Evolutionary conservation across 1,140 invertebrate species (phyloP).

Genomic region (Drosophila repletoides): DNA sequence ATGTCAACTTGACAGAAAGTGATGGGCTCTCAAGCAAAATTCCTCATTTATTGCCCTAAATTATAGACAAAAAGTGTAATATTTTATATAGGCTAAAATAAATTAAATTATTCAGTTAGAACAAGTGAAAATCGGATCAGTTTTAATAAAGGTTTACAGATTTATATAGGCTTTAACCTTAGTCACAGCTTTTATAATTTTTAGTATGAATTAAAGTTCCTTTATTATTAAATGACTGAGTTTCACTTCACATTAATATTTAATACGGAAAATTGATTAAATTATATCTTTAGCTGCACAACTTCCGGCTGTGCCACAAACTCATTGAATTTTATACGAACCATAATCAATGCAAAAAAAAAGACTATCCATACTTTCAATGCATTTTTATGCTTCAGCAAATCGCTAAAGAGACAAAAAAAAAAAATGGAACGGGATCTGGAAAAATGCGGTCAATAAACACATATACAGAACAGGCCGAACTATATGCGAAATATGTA

Average conservation of each 20-base stretch:
- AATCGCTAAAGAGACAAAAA: conserved; percentile 4
- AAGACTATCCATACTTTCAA: conserved; percentile 54
- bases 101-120: too few species aligned
- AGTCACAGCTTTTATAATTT: too few species aligned
- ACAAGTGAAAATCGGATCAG: too few species aligned
- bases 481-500: conserved; percentile 30
- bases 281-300: conserved; percentile 26
- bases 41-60: too few species aligned
- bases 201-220: too few species aligned
- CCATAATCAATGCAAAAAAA: conserved; percentile 68
- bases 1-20: too few species aligned
- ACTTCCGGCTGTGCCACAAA: conserved; percentile 46
- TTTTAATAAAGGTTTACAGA: too few species aligned
- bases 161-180: too few species aligned
- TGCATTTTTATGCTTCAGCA: conserved; percentile 48
- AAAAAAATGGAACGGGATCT: conserved; percentile 8
- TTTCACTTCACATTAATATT: neutral
- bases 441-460: conserved; percentile 73
- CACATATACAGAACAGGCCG: conserved; percentile 47
- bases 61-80: too few species aligned
- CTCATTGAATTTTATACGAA: conserved; percentile 67
- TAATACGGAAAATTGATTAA: conserved; percentile 13
- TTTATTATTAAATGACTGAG: too few species aligned
- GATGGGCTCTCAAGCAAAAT: too few species aligned
- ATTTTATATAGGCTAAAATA: too few species aligned